phyloP scores from a whole-genome alignment of 2,888 invertebrate species.

The Dolomedes plantarius region DNA sequence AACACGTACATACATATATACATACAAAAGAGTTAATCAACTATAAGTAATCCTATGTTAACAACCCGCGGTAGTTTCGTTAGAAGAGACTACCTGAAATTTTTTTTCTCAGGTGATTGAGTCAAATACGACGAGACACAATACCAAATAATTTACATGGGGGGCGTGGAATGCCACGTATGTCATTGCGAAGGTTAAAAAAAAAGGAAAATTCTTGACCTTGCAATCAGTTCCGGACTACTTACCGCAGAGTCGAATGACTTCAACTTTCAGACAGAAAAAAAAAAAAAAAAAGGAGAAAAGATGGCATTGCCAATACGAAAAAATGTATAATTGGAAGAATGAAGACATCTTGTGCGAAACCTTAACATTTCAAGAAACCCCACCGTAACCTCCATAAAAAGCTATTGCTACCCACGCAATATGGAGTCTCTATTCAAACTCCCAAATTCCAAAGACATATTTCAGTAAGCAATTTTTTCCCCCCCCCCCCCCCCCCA shows the following conservation, averaged over 20 bases:
- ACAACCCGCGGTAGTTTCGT: too few species aligned
- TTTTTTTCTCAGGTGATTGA: too few species aligned
- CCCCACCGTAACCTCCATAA: conserved; percentile 29
- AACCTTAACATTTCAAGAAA: conserved; percentile 22
- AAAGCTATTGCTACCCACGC: conserved; percentile 29
- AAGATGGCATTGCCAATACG: not conserved
- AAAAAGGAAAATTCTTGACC: not conserved
- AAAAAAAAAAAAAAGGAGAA: not conserved
- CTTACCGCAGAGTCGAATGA: not conserved
- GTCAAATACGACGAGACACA: too few species aligned
- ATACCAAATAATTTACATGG: too few species aligned
- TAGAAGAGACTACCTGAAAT: too few species aligned
- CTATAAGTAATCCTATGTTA: too few species aligned
- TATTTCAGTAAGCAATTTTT: conserved; percentile 50
- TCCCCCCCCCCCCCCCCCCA: too few species aligned
- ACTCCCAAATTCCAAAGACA: conserved; percentile 51
- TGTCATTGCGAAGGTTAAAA: too few species aligned
- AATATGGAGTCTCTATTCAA: conserved; percentile 59
- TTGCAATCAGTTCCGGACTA: not conserved
- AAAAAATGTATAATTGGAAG: conserved; percentile 3
- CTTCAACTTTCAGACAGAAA: not conserved
- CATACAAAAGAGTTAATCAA: too few species aligned
- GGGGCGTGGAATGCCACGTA: too few species aligned
- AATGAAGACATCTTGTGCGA: not conserved
- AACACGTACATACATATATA: too few species aligned